Conservation (phyloP, 2,797 vertebrate species). For the Salmo trutta region DNA sequence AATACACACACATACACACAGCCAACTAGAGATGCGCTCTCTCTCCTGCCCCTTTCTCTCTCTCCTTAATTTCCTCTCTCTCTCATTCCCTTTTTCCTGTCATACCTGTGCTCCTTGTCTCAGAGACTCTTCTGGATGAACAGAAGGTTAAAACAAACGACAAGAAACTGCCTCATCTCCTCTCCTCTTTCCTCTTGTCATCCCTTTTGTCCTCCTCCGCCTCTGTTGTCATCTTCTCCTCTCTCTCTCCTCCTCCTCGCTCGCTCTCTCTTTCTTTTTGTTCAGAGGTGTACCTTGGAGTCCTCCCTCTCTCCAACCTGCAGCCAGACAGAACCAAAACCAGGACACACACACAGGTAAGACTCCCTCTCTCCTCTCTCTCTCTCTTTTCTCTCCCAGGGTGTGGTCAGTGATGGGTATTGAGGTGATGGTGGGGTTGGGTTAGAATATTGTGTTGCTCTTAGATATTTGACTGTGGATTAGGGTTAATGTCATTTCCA, state of each 20-base stretch:
- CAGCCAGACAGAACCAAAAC: conserved; percentile 26
- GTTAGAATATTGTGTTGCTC: background rate
- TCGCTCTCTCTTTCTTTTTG: conserved; percentile 2
- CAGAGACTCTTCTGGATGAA: conserved; percentile 25
- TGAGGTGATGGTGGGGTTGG: background rate
- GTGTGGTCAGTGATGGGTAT: background rate
- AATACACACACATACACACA: conserved; percentile 15
- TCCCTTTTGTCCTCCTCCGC: conserved; percentile 19
- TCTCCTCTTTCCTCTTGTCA: conserved; percentile 10
- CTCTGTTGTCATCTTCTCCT: conserved; percentile 4
- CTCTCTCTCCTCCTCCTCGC: background rate
- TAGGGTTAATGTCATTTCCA: background rate
- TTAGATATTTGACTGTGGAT: background rate
- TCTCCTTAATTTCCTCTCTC: too few relatives aligned
- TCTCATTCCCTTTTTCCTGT: conserved; percentile 29
- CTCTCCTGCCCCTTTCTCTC: conserved; percentile 28
- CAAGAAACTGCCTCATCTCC: background rate
- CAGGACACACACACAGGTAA: conserved; percentile 48
- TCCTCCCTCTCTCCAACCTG: background rate
- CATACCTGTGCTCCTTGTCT: conserved; percentile 50
- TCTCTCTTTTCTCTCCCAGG: background rate
- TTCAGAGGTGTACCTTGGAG: conserved; percentile 37
- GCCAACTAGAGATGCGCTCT: conserved; percentile 24
- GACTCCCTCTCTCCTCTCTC: conserved; percentile 5
- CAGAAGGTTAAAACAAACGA: conserved; percentile 30